These are phyloP conservation scores for Apamea monoglypha DNA, from an alignment of 2,888 invertebrate species.

Conservation along the genomic window DNA sequence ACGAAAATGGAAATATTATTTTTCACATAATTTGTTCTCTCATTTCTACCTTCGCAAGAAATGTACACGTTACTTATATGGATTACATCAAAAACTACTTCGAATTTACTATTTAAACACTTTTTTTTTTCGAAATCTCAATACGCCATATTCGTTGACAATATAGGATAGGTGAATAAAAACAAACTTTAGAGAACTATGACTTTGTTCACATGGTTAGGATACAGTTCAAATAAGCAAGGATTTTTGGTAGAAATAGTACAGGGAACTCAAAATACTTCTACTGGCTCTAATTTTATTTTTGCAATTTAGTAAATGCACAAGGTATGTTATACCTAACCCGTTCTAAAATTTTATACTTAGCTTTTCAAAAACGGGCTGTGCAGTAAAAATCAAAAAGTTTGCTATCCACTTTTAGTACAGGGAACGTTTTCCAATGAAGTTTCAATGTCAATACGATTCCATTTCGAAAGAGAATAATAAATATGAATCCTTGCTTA, in stretches of 20 bases:
- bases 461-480: neutral
- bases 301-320: neutral
- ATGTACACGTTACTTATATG: too few species aligned
- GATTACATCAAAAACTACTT: neutral
- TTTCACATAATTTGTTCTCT: neutral
- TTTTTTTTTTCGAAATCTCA: neutral
- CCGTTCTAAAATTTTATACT: neutral
- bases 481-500: constrained; percentile 30
- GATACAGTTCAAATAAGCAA: constrained; percentile 27
- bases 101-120: neutral
- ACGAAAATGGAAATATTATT: neutral
- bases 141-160: constrained; percentile 1
- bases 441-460: neutral
- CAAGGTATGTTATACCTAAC: neutral
- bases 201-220: constrained; percentile 8
- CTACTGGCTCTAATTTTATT: neutral
- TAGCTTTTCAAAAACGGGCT: neutral
- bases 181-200: constrained; percentile 16
- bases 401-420: neutral
- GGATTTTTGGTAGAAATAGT: neutral
- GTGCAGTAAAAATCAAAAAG: neutral
- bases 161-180: constrained; percentile 4
- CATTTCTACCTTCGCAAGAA: neutral
- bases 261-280: neutral
- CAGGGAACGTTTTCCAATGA: neutral